Evolutionary conservation across 2,888 invertebrate species (phyloP), one percentile per base, ranked within the genome.

Genomic region (Argynnis bischoffii): DNA sequence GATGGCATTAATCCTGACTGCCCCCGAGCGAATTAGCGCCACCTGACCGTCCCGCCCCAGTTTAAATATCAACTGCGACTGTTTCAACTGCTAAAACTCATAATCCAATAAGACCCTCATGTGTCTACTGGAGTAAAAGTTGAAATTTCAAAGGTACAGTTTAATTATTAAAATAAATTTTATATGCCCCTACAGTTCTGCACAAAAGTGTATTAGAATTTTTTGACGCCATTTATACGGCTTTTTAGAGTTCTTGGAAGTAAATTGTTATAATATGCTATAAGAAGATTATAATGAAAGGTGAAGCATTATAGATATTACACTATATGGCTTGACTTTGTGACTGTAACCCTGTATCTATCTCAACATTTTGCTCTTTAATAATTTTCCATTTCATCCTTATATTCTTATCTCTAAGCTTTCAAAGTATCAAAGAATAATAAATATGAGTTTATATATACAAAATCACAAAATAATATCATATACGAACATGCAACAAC

Each of bases 61-160:
- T 85, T 84, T 84, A 80, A 82, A 79, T 79, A 79, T 78, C 77
- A 74, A 74, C 78, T 82, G 80, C 79, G 81, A 81, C 83, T 81
- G 84, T 87, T 88, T 84, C 86, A 89, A 86, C 83, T 84, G 82
- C 81, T 82, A 85, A 89, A 88, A 86, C 86, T 82, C 82, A 83
- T 90, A 90, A 91, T 90, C 89, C 88, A 84, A 90, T 90, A 81
- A 89, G 82, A 80, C 83, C 79, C 80, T 80, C 80, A 76, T 78
- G 77, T 80, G 83, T 80, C 80, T 82, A 81, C 74, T 80, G 78
- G 76, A 81, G 81, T 81, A 82, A 74, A 81, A 83, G 80, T 80
- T 72, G 64, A 65, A 72, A 72, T 72, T 67, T 70, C 66, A 68
- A 72, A 75, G 66, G 70, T 72, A 57, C 46, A 31, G 50, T 64